Evolutionary conservation across 2,797 vertebrate species (phyloP).

Genomic region (Muscicapa comitata): DNA sequence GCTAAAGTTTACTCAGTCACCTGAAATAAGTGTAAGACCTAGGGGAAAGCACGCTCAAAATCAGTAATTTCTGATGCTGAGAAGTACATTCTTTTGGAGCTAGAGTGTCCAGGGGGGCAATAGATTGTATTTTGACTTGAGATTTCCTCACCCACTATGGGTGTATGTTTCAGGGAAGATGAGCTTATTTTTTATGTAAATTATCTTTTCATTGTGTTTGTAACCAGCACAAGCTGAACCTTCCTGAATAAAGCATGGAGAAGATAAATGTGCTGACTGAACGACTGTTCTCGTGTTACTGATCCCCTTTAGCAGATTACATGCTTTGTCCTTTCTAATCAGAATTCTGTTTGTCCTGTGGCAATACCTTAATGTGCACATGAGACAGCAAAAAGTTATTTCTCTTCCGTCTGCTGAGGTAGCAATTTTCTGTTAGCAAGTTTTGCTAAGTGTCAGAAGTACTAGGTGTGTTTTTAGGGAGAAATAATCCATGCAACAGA

Average conservation of each 20-base stretch:
- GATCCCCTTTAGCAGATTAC: slow-evolving; percentile 54
- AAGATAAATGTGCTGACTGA: slow-evolving; percentile 61
- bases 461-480: neutral
- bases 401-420: neutral
- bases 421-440: neutral
- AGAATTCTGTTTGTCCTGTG: slow-evolving; percentile 50
- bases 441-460: neutral
- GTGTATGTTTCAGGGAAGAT: neutral
- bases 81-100: neutral
- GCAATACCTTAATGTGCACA: slow-evolving; percentile 13
- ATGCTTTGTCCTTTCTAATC: slow-evolving; percentile 47
- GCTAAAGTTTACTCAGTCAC: neutral
- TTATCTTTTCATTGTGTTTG: neutral
- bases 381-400: slow-evolving; percentile 19
- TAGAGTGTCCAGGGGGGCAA: neutral
- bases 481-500: neutral
- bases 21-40: neutral
- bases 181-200: neutral
- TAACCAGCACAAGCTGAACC: slow-evolving; percentile 27
- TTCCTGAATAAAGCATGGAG: slow-evolving; percentile 56
- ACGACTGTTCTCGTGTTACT: neutral
- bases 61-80: neutral
- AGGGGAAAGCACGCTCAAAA: neutral
- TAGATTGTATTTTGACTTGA: neutral
- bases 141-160: neutral